Percentiles rank a stretch among this genome's conserved stretches.
These are phyloP conservation scores for Bryconaethiops microstoma DNA, from an alignment of 2,797 vertebrate species.

Conservation along the genomic window DNA sequence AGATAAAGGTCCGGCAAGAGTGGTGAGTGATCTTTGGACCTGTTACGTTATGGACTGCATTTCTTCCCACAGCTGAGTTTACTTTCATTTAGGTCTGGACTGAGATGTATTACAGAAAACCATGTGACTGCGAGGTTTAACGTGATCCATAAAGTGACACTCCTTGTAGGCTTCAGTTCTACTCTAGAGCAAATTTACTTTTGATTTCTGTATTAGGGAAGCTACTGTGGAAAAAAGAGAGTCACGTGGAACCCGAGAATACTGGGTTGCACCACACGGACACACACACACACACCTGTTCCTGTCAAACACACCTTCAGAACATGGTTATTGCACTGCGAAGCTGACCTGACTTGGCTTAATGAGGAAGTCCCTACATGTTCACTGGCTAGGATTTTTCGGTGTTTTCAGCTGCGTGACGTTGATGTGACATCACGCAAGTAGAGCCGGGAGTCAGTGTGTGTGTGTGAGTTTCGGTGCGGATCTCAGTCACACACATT, in stretches of 20 bases:
- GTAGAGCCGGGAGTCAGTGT: slow-evolving; percentile 3
- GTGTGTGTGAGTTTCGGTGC: slow-evolving; percentile 34
- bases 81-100: no score
- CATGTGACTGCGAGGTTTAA: background rate
- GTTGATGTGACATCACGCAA: slow-evolving; percentile 45
- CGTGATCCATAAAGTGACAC: background rate
- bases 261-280: background rate
- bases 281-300: background rate
- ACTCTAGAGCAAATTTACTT: background rate
- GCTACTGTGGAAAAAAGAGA: background rate
- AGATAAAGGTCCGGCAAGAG: no score
- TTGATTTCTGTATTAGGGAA: background rate
- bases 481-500: background rate
- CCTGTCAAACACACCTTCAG: background rate
- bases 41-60: no score
- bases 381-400: background rate
- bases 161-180: background rate
- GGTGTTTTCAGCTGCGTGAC: slow-evolving; percentile 30
- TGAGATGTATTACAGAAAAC: background rate
- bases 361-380: slow-evolving; percentile 12
- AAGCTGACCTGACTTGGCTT: background rate
- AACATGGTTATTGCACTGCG: background rate
- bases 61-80: no score
- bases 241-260: background rate
- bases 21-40: no score